Evolutionary conservation across 2,113 vertebrate species (phyloP).

Genomic region (Tetrao urogallus): DNA sequence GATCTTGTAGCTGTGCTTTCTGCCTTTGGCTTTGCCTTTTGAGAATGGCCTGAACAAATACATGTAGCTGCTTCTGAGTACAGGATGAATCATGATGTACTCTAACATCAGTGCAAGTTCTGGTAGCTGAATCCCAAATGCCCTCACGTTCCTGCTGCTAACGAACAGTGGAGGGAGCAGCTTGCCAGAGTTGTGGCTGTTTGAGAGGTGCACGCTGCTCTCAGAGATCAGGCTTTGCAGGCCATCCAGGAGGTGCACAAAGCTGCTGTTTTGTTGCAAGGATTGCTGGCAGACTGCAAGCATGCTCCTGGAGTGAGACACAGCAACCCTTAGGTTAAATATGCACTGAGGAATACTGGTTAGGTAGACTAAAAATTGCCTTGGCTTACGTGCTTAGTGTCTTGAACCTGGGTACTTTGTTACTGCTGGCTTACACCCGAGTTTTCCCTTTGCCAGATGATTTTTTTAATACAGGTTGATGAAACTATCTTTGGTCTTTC

Average conservation of each 20-base stretch:
- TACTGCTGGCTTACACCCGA: background rate
- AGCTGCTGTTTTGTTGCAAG: background rate
- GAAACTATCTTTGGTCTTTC: background rate
- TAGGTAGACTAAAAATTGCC: background rate
- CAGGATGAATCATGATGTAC: background rate
- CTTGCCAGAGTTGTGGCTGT: background rate
- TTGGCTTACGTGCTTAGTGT: background rate
- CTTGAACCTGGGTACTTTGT: background rate
- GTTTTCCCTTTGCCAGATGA: background rate
- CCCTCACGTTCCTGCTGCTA: background rate
- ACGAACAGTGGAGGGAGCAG: background rate
- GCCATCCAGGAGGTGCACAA: background rate
- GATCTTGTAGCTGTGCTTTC: background rate
- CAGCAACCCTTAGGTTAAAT: background rate
- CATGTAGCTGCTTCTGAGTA: background rate
- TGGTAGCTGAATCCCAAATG: background rate
- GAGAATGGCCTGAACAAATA: background rate
- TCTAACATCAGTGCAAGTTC: background rate
- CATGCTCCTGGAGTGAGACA: background rate
- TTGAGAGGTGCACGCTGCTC: background rate
- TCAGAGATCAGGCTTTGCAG: background rate
- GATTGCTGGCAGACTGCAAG: accelerated
- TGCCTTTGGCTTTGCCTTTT: background rate
- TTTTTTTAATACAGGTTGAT: background rate
- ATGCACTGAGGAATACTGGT: background rate